These are phyloP conservation scores for Papilio protenor DNA, from an alignment of 2,888 invertebrate genomes.

Conservation along the genomic window DNA sequence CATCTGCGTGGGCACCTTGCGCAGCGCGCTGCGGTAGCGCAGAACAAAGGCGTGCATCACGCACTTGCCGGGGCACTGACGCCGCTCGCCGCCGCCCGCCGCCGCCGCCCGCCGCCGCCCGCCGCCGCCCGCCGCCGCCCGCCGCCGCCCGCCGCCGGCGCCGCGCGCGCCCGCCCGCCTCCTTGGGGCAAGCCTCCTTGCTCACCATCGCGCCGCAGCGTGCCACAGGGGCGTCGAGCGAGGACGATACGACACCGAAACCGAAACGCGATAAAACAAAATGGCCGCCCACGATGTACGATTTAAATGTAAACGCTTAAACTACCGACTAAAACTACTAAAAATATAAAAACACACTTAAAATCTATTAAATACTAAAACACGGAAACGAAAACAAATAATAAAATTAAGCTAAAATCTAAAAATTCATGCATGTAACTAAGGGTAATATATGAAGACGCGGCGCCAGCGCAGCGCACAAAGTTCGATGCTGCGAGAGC, in stretches of 20 bases:
- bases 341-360: slow-evolving; percentile 43
- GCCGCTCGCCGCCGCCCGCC: slow-evolving; percentile 49
- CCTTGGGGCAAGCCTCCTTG: slow-evolving; percentile 55
- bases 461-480: slow-evolving; percentile 1
- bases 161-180: slow-evolving; percentile 57
- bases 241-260: neutral
- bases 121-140: slow-evolving; percentile 63
- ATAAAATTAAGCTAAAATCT: slow-evolving; percentile 30
- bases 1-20: slow-evolving; percentile 70
- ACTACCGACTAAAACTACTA: slow-evolving; percentile 46
- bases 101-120: slow-evolving; percentile 60
- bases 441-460: neutral
- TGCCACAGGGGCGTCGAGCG: too few species aligned
- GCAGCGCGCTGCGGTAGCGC: slow-evolving; percentile 73
- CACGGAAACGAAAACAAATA: slow-evolving; percentile 53
- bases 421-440: neutral
- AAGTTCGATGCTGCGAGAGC: too few species aligned
- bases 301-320: slow-evolving; percentile 48
- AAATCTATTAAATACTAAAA: slow-evolving; percentile 48
- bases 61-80: slow-evolving; percentile 67
- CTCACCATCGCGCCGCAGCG: slow-evolving; percentile 59
- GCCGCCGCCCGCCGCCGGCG: slow-evolving; percentile 65
- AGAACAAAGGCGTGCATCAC: slow-evolving; percentile 75
- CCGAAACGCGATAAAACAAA: slow-evolving; percentile 56
- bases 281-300: slow-evolving; percentile 63